Conservation (phyloP, 2,797 vertebrate genomes). For the Phoebastria nigripes region DNA sequence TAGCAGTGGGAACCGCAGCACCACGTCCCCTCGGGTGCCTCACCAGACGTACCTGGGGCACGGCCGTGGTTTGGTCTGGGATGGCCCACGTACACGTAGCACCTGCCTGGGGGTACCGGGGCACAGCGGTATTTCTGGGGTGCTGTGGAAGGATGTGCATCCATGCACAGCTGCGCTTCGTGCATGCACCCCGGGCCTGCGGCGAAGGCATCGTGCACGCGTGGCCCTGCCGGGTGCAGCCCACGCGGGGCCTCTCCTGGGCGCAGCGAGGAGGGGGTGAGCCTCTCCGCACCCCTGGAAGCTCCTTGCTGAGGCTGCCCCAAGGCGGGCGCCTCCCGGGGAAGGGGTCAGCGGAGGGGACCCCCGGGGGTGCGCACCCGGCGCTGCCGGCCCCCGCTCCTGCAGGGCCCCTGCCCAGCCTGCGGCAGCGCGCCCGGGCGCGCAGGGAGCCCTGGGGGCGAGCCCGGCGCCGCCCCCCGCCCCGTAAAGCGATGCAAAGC, state of each 20-base stretch:
- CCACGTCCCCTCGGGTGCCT: fast-evolving
- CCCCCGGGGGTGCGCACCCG: too few species aligned
- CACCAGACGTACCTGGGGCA: fast-evolving
- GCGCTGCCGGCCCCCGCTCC: too few species aligned
- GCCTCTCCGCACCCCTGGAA: not conserved
- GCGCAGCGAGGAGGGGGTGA: too few species aligned
- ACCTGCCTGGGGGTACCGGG: not conserved
- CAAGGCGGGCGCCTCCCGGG: not conserved
- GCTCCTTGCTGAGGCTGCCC: too few species aligned
- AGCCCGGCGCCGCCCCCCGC: not conserved
- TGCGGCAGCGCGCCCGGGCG: not conserved
- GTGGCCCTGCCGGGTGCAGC: not conserved
- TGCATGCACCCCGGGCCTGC: not conserved
- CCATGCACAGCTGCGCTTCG: not conserved
- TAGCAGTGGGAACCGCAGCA: fast-evolving
- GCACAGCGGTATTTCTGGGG: not conserved
- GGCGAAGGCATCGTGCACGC: not conserved
- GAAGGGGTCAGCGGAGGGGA: too few species aligned
- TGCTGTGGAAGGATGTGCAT: fast-evolving
- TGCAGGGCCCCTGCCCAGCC: too few species aligned
- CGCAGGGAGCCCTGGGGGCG: not conserved
- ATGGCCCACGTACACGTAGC: fast-evolving
- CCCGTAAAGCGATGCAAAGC: not conserved
- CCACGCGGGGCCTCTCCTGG: too few species aligned
- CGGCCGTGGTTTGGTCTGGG: fast-evolving